Base-by-base conservation (phyloP, 2,797 vertebrate genomes). In the Aplochiton taeniatus region DNA sequence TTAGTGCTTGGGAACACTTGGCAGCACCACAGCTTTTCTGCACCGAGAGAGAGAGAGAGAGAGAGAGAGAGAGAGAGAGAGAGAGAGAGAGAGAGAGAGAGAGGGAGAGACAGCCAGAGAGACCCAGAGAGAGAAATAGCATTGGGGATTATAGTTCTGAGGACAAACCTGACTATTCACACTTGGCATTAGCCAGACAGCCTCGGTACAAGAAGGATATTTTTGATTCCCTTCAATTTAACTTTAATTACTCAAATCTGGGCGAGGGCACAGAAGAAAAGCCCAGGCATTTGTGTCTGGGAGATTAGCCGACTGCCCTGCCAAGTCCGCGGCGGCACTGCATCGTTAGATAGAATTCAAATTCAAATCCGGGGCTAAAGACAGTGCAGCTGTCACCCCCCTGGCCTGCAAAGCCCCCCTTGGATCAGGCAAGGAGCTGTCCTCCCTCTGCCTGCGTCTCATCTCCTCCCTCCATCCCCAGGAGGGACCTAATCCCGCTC, bases 171-270 rank as follows among this genome's bases (percentile, higher is more conserved):
- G 88, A 88, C 87, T 93, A 90, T 91, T 91, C 90, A 89, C 91
- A 90, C 86, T 92, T 92, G 87, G 92, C 91, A 91, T 91, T 93
- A 93, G 90, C 90, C 83, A 90, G 85, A 86, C 83, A 91, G 89
- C 92, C 88, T 83, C 85, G 89, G 90, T 93, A 92, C 91, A 93
- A 92, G 91, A 89, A 91, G 89, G 91, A 93, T 90, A 90, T 91
- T 91, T 87, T 94, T 95, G 92, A 91, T 90, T 89, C 90, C 87
- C 91, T 93, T 90, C 93, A 93, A 91, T 93, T 92, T 93, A 93
- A 93, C 92, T 94, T 94, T 94, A 93, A 94, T 94, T 94, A 92
- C 91, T 90, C 90, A 93, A 91, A 93, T 93, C 91, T 94, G 92
- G 88, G 90, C 90, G 91, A 91, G 90, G 92, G 93, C 87, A 88